Evolutionary conservation across 2,888 invertebrate species (phyloP), one percentile per base, ranked within the genome.

Genomic region (Leptinotarsa juncta): DNA sequence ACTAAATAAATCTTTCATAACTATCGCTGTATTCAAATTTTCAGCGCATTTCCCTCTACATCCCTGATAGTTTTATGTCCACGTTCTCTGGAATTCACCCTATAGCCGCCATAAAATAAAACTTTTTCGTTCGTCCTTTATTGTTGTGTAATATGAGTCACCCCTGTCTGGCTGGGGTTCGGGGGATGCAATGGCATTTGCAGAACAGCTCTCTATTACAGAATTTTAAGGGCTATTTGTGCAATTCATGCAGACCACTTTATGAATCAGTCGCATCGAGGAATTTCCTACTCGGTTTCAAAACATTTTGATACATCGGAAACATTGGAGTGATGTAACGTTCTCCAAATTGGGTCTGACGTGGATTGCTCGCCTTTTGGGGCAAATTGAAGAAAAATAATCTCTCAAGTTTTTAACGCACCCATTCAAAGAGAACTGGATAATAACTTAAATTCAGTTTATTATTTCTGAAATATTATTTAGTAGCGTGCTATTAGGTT

Each of bases 111-210:
- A 65, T 72, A 65, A 69, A 72, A 65, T 53, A 62, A 57, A 72
- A 70, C 57, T 70, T 75, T 75, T 72, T 72, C 70, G 67, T n/a
- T 70, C 55, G 15, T 57, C 55, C 53, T 72, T 72, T 72, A 72
- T 70, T 62, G 53, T 75, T 72, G 69, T 74, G 70, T 74, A 65
- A 72, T 70, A 72, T 79, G 79, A 79, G 74, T 79, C 79, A 79
- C 74, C 77, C 76, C 66, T 55, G 77, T 74, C 77, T 79, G 79
- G 70, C 76, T 76, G 74, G 66, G 71, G 57, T 62, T 48, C 66
- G 62, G 57, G 72, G 77, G 78, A 76, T 77, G 77, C 73, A 72
- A 60, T 72, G 79, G 79, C 76, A 79, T 79, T 78, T 79, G 55
- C 75, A 73, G 57, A 49, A 68, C 68, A 20, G 72, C 68, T 74